These are phyloP conservation scores for Drosophila colorata DNA, from an alignment of 2,888 invertebrate species.

Conservation along the genomic window DNA sequence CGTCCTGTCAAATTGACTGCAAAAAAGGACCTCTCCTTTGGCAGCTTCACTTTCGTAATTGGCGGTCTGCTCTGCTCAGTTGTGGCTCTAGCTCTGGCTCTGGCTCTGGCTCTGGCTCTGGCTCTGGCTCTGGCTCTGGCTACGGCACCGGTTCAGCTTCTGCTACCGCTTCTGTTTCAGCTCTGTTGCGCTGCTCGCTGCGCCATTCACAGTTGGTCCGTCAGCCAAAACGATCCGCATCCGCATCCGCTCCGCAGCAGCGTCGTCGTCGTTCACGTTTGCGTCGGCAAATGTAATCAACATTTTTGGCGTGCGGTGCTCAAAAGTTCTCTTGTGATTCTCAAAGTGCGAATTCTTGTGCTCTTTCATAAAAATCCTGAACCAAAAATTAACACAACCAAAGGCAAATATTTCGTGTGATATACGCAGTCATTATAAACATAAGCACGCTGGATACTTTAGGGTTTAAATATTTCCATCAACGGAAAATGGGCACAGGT, in stretches of 20 bases:
- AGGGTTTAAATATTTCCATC: slow-evolving; percentile 85
- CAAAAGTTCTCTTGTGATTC: slow-evolving; percentile 30
- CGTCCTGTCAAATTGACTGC: slow-evolving; percentile 82
- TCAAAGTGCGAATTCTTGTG: slow-evolving; percentile 18
- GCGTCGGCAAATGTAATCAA: slow-evolving; percentile 60
- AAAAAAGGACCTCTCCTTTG: slow-evolving; percentile 81
- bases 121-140: slow-evolving; percentile 23
- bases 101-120: too few species aligned
- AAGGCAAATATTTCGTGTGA: slow-evolving; percentile 19
- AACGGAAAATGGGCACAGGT: slow-evolving; percentile 86
- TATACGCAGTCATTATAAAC: slow-evolving; percentile 16
- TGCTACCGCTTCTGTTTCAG: slow-evolving; percentile 36
- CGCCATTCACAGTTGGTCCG: slow-evolving; percentile 81
- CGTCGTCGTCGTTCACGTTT: slow-evolving; percentile 53
- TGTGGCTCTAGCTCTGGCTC: slow-evolving; percentile 10
- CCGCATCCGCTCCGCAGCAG: slow-evolving; percentile 58
- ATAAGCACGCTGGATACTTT: slow-evolving; percentile 84
- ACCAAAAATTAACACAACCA: slow-evolving; percentile 8
- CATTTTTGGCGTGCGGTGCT: slow-evolving; percentile 35
- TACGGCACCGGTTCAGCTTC: slow-evolving; percentile 14
- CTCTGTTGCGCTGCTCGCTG: slow-evolving; percentile 31
- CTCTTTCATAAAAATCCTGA: neutral
- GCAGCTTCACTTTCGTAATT: slow-evolving; percentile 83
- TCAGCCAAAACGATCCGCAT: slow-evolving; percentile 79
- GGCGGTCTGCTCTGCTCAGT: slow-evolving; percentile 79